Percentiles rank a stretch among this genome's conserved stretches.
Conservation (phyloP, 2,113 vertebrate genomes). For the Felis chaus region DNA sequence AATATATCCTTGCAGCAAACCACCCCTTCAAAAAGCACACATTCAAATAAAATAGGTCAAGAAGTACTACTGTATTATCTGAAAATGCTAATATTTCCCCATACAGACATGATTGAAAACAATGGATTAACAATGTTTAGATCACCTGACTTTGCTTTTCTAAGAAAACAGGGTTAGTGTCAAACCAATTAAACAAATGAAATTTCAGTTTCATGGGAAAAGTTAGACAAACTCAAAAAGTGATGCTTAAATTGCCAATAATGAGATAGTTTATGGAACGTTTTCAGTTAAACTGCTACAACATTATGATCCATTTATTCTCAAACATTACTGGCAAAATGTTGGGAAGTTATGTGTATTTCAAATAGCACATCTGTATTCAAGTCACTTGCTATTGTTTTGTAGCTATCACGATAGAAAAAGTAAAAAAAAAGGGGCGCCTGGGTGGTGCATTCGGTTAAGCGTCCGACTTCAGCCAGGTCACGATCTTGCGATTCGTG, state of each 20-base stretch:
- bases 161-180: constrained; percentile 35
- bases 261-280: not conserved
- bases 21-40: not conserved
- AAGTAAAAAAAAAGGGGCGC: not conserved
- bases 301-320: not conserved
- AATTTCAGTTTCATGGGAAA: not conserved
- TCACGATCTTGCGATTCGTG: no score
- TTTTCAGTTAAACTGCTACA: not conserved
- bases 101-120: constrained; percentile 26
- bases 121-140: constrained; percentile 8
- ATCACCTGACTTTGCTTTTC: not conserved
- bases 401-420: not conserved
- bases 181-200: constrained; percentile 44
- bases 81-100: not conserved
- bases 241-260: not conserved
- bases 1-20: not conserved
- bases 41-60: not conserved
- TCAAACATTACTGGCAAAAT: not conserved
- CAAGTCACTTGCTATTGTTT: not conserved
- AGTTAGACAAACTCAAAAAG: not conserved
- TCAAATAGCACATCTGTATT: not conserved
- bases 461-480: no score
- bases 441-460: no score
- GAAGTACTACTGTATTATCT: not conserved
- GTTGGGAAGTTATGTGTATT: not conserved